Base-by-base conservation (phyloP, 2,888 invertebrate genomes). In the Dusona sp. region DNA sequence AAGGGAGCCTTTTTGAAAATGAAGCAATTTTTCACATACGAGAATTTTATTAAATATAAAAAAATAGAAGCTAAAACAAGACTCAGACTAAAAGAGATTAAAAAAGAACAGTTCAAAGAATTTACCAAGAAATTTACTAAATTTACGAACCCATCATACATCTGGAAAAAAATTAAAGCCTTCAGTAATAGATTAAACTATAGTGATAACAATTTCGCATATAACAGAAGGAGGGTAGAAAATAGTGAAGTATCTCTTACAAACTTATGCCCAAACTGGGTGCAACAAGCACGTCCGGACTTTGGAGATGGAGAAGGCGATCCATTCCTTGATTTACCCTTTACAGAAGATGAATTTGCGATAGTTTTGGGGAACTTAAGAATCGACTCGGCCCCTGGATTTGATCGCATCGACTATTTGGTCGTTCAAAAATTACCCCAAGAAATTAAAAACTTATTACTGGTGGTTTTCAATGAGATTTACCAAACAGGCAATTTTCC, bases 81-180 rank as follows among this genome's bases (percentile, higher is more conserved):
- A 11, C n/a, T n/a, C 19, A 4, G 67, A 8, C 1, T 67, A n/a
- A 67, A 42, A 22, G 42, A 67, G 38, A 80, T 80, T 45, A 73
- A 72, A 80, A 51, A 72, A 51, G 80, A 36, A 61, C 57, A 42
- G 11, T 57, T 72, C 25, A 22, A 42, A 48, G 13, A 72, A 4
- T 73, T 80, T 42, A 38, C 54, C 19, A 1, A 36, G 38, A 64
- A 57, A 19, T 45, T 80, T 9, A 51, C 19, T 8, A 80, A 51
- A n/a, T 38, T 29, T 57, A 80, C 64, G 4, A 70, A 80, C 16
- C 73, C 80, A 38, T 57, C 25, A 22, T 80, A 36, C n/a, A 72
- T 80, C n/a, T 80, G 70, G 42, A 54, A 57, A 3, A 80, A 38
- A 57, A 73, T 80, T 57, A 80, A 73, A 25, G 54, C 38, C 42